Conservation (phyloP, 2,888 invertebrate genomes). For the Chloromyia formosa region DNA sequence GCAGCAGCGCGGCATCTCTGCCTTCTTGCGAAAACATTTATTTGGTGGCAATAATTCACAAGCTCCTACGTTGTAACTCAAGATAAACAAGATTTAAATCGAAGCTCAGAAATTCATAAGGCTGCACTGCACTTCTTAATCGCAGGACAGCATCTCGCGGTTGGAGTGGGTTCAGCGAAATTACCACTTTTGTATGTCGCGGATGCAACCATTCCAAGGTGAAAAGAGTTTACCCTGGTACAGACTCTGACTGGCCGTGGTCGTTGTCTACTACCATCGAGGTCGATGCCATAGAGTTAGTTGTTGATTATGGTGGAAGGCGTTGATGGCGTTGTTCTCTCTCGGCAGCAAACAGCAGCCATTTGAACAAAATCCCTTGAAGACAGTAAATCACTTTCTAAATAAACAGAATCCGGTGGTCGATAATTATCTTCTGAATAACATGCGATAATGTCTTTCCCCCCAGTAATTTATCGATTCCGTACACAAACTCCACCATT, state of each 20-base stretch:
- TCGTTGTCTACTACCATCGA: neutral
- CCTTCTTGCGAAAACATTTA: constrained; percentile 29
- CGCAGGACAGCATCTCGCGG: neutral
- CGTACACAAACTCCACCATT: constrained; percentile 37
- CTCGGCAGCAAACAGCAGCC: neutral
- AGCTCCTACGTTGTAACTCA: constrained; percentile 33
- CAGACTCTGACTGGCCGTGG: neutral
- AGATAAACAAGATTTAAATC: constrained; percentile 36
- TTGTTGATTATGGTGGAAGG: neutral
- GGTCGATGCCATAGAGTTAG: neutral
- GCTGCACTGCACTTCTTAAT: constrained; percentile 13
- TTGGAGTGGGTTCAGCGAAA: neutral
- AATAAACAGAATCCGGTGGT: constrained; percentile 38
- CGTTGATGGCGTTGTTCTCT: neutral
- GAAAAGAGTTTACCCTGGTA: neutral
- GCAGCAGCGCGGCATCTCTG: constrained; percentile 8
- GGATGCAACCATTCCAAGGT: constrained; percentile 18
- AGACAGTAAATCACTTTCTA: constrained; percentile 30
- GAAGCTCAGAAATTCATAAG: constrained; percentile 34
- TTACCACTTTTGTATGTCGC: neutral
- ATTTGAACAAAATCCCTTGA: neutral
- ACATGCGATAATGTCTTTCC: constrained; percentile 37
- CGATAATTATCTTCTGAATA: constrained; percentile 42
- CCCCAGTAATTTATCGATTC: constrained; percentile 38
- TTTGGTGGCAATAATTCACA: constrained; percentile 23